Conservation (phyloP, 1,140 invertebrate genomes). For the Delia radicum region DNA sequence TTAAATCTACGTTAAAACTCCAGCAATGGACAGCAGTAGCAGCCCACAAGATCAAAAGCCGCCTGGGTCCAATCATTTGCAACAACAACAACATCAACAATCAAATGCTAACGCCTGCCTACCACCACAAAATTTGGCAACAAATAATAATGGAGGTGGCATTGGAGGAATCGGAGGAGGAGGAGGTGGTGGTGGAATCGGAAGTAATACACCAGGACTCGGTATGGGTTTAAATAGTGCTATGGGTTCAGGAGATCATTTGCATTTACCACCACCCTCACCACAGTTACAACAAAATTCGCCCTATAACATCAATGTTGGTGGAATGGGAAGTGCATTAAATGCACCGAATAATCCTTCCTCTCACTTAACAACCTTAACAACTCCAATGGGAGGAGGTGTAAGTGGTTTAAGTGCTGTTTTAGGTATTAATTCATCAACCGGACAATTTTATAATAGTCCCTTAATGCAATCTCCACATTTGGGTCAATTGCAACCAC, state of each 20-base stretch:
- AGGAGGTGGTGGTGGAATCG: neutral
- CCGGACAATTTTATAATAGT: neutral
- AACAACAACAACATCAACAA: neutral
- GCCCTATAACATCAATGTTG: neutral
- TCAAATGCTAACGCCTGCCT: neutral
- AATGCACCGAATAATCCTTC: neutral
- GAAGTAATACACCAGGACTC: neutral
- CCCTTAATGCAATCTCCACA: neutral
- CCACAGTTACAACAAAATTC: slow-evolving; percentile 27
- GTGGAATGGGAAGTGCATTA: neutral
- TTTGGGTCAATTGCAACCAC: neutral
- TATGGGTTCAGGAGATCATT: slow-evolving; percentile 19
- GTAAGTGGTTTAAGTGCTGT: neutral
- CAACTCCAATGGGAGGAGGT: neutral
- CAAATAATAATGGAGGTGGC: neutral
- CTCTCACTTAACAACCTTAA: too few species aligned
- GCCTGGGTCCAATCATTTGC: slow-evolving; percentile 16
- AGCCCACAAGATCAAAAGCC: slow-evolving; percentile 8
- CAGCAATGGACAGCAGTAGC: slow-evolving; percentile 16
- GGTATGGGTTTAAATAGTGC: neutral
- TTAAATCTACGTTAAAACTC: slow-evolving; percentile 7
- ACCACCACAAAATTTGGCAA: neutral
- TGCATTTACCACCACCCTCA: slow-evolving; percentile 39
- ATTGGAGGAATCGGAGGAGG: neutral
- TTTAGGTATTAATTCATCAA: neutral